Percentiles rank a stretch among this genome's conserved stretches.
phyloP scores from a whole-genome alignment of 2,113 vertebrate genomes.

The Amphiprion ocellaris region DNA sequence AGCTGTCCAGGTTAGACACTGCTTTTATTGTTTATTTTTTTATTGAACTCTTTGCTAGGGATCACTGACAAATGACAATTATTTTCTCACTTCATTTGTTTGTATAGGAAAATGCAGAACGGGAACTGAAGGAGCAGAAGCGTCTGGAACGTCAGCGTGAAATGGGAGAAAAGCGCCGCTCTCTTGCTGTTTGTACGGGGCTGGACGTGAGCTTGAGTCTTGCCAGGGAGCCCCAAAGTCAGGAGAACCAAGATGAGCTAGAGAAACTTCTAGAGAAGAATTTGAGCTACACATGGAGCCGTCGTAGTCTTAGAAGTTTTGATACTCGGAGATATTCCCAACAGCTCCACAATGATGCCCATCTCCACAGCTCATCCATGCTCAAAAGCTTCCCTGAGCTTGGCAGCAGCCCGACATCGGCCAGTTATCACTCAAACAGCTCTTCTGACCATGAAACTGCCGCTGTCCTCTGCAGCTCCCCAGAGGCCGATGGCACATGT shows the following conservation, averaged over 20 bases:
- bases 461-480: slow-evolving; percentile 66
- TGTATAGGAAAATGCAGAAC: slow-evolving; percentile 84
- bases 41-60: neutral
- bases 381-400: slow-evolving; percentile 72
- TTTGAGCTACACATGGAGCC: slow-evolving; percentile 78
- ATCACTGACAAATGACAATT: neutral
- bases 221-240: slow-evolving; percentile 51
- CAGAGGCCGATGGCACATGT: slow-evolving; percentile 60
- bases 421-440: slow-evolving; percentile 66
- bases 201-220: slow-evolving; percentile 67
- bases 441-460: slow-evolving; percentile 69
- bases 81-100: neutral
- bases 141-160: slow-evolving; percentile 81
- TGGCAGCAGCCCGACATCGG: slow-evolving; percentile 68
- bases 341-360: slow-evolving; percentile 35
- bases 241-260: slow-evolving; percentile 79
- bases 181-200: slow-evolving; percentile 79
- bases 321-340: slow-evolving; percentile 70
- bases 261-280: slow-evolving; percentile 85
- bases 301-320: slow-evolving; percentile 79
- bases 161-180: slow-evolving; percentile 82
- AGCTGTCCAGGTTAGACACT: slow-evolving; percentile 80
- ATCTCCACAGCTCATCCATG: slow-evolving; percentile 34
- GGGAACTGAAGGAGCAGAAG: slow-evolving; percentile 84
- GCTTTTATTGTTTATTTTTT: neutral